Base-by-base conservation (phyloP, 2,888 invertebrate species). In the Hesperia comma region DNA sequence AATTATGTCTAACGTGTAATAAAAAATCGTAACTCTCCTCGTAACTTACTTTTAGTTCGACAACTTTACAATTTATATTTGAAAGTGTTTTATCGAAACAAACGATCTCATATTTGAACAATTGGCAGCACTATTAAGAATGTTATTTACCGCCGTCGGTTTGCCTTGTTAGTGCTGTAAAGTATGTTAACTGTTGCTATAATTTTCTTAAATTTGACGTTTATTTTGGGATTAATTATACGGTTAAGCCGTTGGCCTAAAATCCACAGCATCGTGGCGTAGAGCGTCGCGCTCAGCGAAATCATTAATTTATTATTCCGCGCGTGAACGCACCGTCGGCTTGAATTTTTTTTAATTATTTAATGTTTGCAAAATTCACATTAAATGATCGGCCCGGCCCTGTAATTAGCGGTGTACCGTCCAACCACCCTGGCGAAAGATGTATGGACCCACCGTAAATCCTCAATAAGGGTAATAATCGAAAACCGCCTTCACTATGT, bases 351-450 rank as follows among this genome's bases (percentile, higher is more conserved):
- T 82, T 81, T 85, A 87, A 87, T 84, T 86, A 85, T 86, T 88
- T 85, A 85, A 90, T 88, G 87, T 90, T 91, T 87, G 87, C 84
- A 79, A 91, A 90, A 87, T 88, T 89, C 81, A 80, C 81, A 85
- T 87, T 88, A 90, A 89, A 90, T 85, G 87, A 85, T 88, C 85
- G 85, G 83, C 81, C 81, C 84, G 85, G 75, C 85, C 84, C 85
- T 88, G 87, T 90, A 92, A 92, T 92, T 90, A 90, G 87, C 78
- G 79, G 79, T 78, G 79, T 79, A 81, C 86, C 86, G 86, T 75
- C 80, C 84, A 90, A 88, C 90, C 89, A 88, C 87, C 86, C 87
- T 83, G 78, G 73, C 74, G 80, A 76, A 79, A 84, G 85, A 87
- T 85, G 83, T 89, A 88, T 88, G 85, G 83, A 79, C 85, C 76